A percentile compares a stretch with the other conserved stretches of the same genome.
Evolutionary conservation across 2,888 invertebrate genomes (phyloP).

Genomic region (Lomographa bimaculata): DNA sequence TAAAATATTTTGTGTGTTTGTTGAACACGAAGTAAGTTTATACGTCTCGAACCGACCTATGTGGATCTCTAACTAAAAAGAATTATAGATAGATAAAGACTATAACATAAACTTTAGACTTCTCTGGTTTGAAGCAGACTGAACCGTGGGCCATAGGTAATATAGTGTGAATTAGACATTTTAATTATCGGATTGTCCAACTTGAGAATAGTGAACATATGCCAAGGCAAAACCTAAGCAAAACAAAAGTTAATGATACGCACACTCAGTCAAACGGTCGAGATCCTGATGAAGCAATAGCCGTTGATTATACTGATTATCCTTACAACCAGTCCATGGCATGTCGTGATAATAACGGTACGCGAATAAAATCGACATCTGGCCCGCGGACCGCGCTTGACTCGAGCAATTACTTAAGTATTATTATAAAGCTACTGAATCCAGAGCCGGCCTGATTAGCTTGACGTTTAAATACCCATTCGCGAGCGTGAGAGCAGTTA

Average conservation of each 20-base stretch:
- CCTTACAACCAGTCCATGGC: conserved; percentile 41
- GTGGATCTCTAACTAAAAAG: too few relatives aligned
- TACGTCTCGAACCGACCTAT: too few relatives aligned
- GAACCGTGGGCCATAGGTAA: too few relatives aligned
- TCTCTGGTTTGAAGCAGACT: too few relatives aligned
- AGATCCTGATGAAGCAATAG: conserved; percentile 49
- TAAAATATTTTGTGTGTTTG: too few relatives aligned
- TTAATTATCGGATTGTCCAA: too few relatives aligned
- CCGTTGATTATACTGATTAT: conserved; percentile 58
- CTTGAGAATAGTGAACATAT: too few relatives aligned
- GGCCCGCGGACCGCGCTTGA: conserved; percentile 54
- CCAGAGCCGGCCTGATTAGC: conserved; percentile 50
- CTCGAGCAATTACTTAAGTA: conserved; percentile 59
- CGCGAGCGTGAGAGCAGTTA: conserved; percentile 51
- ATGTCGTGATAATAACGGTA: conserved; percentile 56
- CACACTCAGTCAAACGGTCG: conserved; percentile 33
- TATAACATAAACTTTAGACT: too few relatives aligned
- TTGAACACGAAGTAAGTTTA: too few relatives aligned
- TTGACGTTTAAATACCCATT: conserved; percentile 46
- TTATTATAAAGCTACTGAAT: conserved; percentile 71
- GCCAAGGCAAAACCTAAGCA: conserved; percentile 14
- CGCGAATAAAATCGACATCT: conserved; percentile 59
- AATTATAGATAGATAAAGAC: neutral
- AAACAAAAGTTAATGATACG: conserved; percentile 40
- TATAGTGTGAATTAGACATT: too few relatives aligned